Conservation (phyloP, 2,888 invertebrate species). For the Prosopocoilus inquinatus region DNA sequence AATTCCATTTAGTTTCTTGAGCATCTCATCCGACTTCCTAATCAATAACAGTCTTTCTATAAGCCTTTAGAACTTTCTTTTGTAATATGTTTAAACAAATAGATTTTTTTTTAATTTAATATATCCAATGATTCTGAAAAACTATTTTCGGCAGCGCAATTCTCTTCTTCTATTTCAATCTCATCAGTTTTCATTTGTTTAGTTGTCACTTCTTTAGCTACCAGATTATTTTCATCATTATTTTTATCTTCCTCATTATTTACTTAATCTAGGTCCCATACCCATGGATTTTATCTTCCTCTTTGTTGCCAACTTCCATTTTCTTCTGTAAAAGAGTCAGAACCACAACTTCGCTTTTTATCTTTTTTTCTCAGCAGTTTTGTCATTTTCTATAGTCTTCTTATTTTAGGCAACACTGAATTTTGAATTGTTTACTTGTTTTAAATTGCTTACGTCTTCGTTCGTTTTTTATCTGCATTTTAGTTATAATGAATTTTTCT, state of each 20-base stretch:
- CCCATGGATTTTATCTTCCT: too few species aligned
- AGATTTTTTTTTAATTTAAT: constrained; percentile 54
- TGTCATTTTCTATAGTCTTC: background rate
- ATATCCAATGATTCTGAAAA: constrained; percentile 12
- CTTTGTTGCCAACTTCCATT: constrained; percentile 3
- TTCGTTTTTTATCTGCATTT: background rate
- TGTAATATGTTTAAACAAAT: constrained; percentile 70
- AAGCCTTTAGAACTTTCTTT: constrained; percentile 72
- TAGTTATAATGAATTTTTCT: constrained; percentile 2
- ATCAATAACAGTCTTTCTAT: constrained; percentile 51
- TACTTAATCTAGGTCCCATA: too few species aligned
- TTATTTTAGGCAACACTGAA: constrained; percentile 1
- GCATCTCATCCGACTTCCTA: constrained; percentile 60
- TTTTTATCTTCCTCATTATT: too few species aligned
- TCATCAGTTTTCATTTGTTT: constrained; percentile 10
- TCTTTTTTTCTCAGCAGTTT: background rate
- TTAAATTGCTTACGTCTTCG: background rate
- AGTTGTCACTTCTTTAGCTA: background rate
- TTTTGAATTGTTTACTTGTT: background rate
- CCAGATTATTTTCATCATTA: too few species aligned
- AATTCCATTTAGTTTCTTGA: constrained; percentile 70
- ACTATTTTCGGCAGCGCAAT: background rate
- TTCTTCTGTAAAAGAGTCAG: background rate
- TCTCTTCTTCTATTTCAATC: constrained; percentile 9
- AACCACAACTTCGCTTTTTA: background rate